Evolutionary conservation across 2,888 invertebrate genomes (phyloP).

Genomic region (Oegoconia quadripuncta): DNA sequence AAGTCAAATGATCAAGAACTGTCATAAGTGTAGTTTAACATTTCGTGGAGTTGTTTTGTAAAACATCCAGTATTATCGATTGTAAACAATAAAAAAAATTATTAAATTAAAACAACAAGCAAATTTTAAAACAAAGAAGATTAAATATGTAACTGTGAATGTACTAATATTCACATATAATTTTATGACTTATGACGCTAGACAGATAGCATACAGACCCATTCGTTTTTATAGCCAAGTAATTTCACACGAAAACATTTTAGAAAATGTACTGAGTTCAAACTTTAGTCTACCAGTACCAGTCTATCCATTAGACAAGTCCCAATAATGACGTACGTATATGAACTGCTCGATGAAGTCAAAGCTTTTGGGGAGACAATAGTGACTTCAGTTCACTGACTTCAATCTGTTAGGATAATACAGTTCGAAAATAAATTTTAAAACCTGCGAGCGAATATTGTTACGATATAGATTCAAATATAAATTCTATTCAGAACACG

Average conservation of each 20-base stretch:
- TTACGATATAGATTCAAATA: too few species aligned
- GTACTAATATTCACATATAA: too few species aligned
- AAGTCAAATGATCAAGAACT: too few species aligned
- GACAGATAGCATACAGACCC: constrained; percentile 26
- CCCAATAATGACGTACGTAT: constrained; percentile 19
- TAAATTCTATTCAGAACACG: too few species aligned
- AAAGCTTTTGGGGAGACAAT: constrained; percentile 5
- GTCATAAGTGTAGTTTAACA: too few species aligned
- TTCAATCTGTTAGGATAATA: neutral
- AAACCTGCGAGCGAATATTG: too few species aligned
- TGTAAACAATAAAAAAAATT: too few species aligned
- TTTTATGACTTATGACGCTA: constrained; percentile 23
- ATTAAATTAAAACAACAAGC: too few species aligned
- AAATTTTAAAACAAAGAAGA: too few species aligned
- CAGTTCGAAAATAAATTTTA: neutral
- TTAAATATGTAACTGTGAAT: too few species aligned
- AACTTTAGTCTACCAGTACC: constrained; percentile 24
- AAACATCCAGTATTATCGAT: too few species aligned
- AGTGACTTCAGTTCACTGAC: neutral
- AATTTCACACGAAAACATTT: constrained; percentile 28
- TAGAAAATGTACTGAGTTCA: neutral
- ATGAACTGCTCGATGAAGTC: constrained; percentile 11
- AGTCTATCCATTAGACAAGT: constrained; percentile 27
- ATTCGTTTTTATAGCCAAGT: constrained; percentile 32
- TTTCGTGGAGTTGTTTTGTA: too few species aligned